Evolutionary conservation across 2,797 vertebrate genomes (phyloP).

Genomic region (Anguilla megastoma): DNA sequence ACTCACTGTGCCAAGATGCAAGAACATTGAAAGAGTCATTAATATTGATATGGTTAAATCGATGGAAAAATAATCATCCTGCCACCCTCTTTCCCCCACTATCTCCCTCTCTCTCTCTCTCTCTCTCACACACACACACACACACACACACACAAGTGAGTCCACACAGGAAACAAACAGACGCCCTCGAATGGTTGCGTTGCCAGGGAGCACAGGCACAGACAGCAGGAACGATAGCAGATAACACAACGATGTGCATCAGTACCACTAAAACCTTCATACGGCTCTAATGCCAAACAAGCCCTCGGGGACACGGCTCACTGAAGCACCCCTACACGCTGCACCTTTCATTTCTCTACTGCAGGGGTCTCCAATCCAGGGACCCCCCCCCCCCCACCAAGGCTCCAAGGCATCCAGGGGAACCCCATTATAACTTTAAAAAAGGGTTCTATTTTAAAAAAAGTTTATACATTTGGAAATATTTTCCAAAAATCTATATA

Average conservation of each 20-base stretch:
- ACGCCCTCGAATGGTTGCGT: not conserved
- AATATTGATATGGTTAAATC: slow-evolving; percentile 8
- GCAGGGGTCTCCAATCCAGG: not conserved
- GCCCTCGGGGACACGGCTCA: not conserved
- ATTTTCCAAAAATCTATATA: not conserved
- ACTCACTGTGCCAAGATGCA: not conserved
- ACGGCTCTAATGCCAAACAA: not conserved
- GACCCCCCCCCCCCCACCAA: too few relatives aligned
- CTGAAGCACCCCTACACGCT: not conserved
- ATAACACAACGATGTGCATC: not conserved
- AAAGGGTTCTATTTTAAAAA: too few relatives aligned
- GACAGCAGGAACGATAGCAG: not conserved
- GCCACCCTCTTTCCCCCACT: not conserved
- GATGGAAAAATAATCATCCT: slow-evolving; percentile 1
- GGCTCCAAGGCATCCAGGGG: not conserved
- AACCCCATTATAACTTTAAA: not conserved
- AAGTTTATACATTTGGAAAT: not conserved
- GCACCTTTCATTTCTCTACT: not conserved
- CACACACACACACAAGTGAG: not conserved
- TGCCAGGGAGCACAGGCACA: not conserved
- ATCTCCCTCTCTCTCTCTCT: not conserved
- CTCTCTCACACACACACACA: not conserved
- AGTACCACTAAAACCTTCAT: not conserved
- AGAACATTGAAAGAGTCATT: not conserved
- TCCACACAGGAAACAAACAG: not conserved